A percentile compares a stretch with the other conserved stretches of the same genome.
phyloP scores from a whole-genome alignment of 2,797 vertebrate species.

The Takifugu ocellatus region DNA sequence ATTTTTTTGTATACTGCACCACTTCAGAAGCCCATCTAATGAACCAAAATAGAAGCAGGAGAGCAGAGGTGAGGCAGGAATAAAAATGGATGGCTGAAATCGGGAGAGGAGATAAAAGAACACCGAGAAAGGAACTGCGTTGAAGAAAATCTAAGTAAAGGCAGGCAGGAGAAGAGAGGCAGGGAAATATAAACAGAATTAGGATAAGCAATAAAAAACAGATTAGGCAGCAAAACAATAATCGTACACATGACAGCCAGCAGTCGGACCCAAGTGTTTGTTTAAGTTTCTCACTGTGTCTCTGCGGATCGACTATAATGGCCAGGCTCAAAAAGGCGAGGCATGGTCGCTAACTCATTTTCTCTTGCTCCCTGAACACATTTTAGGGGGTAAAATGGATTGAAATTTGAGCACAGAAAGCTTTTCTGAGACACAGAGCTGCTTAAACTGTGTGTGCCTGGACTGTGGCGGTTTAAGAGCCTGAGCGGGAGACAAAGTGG shows the following conservation, averaged over 20 bases:
- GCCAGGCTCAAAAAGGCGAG: slow-evolving; percentile 39
- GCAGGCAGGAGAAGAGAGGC: slow-evolving; percentile 7
- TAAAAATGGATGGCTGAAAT: slow-evolving; percentile 4
- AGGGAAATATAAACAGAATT: slow-evolving; percentile 18
- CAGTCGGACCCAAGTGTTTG: slow-evolving; percentile 30
- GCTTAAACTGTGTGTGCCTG: slow-evolving; percentile 38
- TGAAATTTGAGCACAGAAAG: slow-evolving; percentile 50
- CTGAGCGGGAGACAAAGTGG: slow-evolving; percentile 10
- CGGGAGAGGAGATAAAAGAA: slow-evolving; percentile 11
- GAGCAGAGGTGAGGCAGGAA: slow-evolving; percentile 15
- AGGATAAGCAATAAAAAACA: slow-evolving; percentile 26
- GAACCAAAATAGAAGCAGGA: slow-evolving; percentile 29
- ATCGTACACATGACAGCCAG: slow-evolving; percentile 35
- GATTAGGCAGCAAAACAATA: slow-evolving; percentile 52
- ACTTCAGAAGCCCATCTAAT: slow-evolving; percentile 23
- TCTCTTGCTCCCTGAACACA: slow-evolving; percentile 49
- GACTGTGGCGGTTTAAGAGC: slow-evolving; percentile 19
- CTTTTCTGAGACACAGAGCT: slow-evolving; percentile 43
- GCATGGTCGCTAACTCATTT: slow-evolving; percentile 52
- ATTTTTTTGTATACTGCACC: slow-evolving; percentile 16
- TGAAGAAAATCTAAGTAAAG: slow-evolving; percentile 16
- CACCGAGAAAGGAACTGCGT: slow-evolving; percentile 3
- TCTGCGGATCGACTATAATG: slow-evolving; percentile 55
- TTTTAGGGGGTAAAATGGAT: slow-evolving; percentile 62
- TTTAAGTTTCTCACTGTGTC: slow-evolving; percentile 36